Base-by-base conservation (phyloP, 2,113 vertebrate species). In the Spea bombifrons region DNA sequence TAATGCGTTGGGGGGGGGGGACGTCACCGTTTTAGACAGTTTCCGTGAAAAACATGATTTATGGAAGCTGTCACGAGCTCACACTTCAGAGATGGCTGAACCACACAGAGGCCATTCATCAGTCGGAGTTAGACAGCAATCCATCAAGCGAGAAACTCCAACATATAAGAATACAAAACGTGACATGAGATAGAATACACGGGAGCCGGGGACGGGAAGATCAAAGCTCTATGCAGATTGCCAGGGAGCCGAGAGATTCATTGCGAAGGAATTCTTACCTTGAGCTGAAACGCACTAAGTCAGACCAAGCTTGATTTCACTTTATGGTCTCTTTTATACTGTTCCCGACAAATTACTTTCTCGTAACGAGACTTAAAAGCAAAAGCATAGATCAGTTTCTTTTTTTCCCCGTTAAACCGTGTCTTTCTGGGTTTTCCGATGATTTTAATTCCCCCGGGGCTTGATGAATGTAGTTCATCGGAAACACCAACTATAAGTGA, bases 51-150 rank as follows among this genome's bases (percentile, higher is more conserved):
- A 8, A 17, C 66, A 59, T 88, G 88, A 91, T 90, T 88, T 83
- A 90, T 86, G 82, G 84, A 65, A n/a, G 30, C 84, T 86, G 86
- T 82, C 87, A 83, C 8, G 76, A 74, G 47, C 71, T 81, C 83
- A 81, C 86, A 65, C 76, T 73, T 83, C 75, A n/a, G 67, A 47
- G 17, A 70, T 77, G 75, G 66, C 75, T 77, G 53, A 53, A 43
- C 66, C 66, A 46, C 55, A 43, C 17, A 3, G 15, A 15, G 45
- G 52, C 46, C 44, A 61, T 77, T 70, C 67, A 77, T 77, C 75
- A 77, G 45, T 47, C 52, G 13, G 45, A 12, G 66, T 48, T 8
- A 70, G 67, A 77, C 75, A 77, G 75, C 66, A 77, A 77, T 77
- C 75, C 53, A 77, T 77, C 66, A 63, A 70, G 46, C 55, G 17